Base-by-base conservation (phyloP, 2,113 vertebrate genomes). In the Epinephelus moara region DNA sequence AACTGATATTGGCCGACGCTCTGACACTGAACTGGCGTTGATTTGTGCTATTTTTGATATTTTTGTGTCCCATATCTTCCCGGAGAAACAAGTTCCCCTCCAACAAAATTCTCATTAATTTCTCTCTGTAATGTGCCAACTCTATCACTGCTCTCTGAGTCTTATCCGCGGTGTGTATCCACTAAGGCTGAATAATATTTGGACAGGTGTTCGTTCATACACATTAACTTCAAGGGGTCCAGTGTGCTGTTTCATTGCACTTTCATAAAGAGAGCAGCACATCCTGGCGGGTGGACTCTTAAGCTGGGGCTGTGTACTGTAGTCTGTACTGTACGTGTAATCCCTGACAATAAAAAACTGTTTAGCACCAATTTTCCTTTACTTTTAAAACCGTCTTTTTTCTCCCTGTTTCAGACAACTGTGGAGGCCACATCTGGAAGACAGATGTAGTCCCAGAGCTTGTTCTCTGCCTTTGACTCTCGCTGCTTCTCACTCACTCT, bases 311-410 rank as follows among this genome's bases (percentile, higher is more conserved):
- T 67, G 66, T 75, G 80, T 25, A 80, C 66, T 85, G 76, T 77
- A 90, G 64, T 85, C 87, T 79, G 53, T 87, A 80, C 77, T 87
- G 69, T 75, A 90, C 91, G 87, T 80, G 90, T 95, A 94, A 94
- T 95, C 93, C 92, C 89, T 37, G 66, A 94, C 94, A 95, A 95
- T 95, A 94, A 95, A 95, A 94, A 95, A 93, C 88, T 94, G 91
- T 95, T 95, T 95, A 94, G 93, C 94, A 95, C 92, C 93, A 93
- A 94, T 95, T 96, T 95, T 96, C 91, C 90, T 91, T 91, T 91
- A 91, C 91, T 94, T 95, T 93, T 92, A 87, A 93, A 90, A 82
- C 78, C 30, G 83, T 80, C 73, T 85, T 85, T 82, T 87, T 72
- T 72, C 30, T 81, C 67, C 76, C 76, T 42, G 21, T 91, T 95